Conservation (phyloP, 2,888 invertebrate species). For the Allygus modestus region DNA sequence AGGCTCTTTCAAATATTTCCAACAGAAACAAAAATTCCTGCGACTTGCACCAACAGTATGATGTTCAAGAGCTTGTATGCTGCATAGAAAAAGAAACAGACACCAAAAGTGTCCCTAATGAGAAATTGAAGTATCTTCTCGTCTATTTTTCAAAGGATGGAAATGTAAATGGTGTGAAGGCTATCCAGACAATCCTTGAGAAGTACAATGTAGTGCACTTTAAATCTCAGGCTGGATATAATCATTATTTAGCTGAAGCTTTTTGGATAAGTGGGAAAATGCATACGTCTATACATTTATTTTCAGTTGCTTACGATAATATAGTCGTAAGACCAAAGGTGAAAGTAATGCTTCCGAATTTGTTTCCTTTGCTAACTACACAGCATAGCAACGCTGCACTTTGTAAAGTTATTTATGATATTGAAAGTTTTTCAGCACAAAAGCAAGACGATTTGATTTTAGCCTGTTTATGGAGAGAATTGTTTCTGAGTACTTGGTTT, state of each 20-base stretch:
- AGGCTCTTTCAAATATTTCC: neutral
- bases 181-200: constrained; percentile 2
- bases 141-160: constrained; percentile 27
- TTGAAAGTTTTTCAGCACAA: constrained; percentile 49
- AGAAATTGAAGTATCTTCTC: neutral
- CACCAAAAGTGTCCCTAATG: neutral
- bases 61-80: neutral
- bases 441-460: constrained; percentile 46
- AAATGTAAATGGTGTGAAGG: constrained; percentile 36
- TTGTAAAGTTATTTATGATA: neutral
- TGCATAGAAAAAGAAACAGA: constrained; percentile 13
- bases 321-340: constrained; percentile 1
- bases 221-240: constrained; percentile 1
- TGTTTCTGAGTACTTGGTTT: constrained; percentile 60
- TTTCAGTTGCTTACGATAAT: constrained; percentile 20
- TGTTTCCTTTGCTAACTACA: constrained; percentile 8
- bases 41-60: neutral
- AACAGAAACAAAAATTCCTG: neutral
- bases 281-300: neutral
- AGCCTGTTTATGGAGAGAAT: constrained; percentile 52
- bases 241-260: constrained; percentile 48
- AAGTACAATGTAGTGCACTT: constrained; percentile 5
- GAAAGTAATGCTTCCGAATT: constrained; percentile 29
- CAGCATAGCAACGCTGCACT: constrained; percentile 34
- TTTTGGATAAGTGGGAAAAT: constrained; percentile 6